Evolutionary conservation across 2,888 invertebrate genomes (phyloP).

Genomic region (Lissocephala sabroskyi): DNA sequence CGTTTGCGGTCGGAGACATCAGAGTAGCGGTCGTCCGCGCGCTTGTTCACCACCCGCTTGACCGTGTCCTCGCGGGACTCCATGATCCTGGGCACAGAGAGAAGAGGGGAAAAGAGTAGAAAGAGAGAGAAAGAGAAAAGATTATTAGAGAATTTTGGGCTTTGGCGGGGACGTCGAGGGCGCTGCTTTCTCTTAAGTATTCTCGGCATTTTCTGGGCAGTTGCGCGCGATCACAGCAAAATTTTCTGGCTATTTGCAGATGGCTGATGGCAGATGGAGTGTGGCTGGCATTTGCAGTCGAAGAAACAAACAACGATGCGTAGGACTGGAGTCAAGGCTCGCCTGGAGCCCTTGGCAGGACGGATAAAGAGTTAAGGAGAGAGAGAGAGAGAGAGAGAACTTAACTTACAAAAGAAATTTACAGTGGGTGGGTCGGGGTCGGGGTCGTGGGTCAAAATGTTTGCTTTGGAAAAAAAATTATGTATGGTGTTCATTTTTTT

Average conservation of each 20-base stretch:
- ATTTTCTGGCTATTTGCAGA: background rate
- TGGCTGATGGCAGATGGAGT: background rate
- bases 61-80: constrained; percentile 70
- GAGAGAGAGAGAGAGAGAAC: constrained; percentile 41
- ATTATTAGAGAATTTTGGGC: constrained; percentile 29
- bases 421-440: too few species aligned
- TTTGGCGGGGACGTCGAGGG: too few species aligned
- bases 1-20: constrained; percentile 69
- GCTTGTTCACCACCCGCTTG: constrained; percentile 69
- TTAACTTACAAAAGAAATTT: constrained; percentile 37
- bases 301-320: constrained; percentile 47
- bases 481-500: constrained; percentile 36
- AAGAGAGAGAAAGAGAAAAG: background rate
- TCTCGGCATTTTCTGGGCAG: too few species aligned
- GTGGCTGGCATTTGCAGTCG: constrained; percentile 26
- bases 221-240: constrained; percentile 2
- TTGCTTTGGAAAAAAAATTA: constrained; percentile 25
- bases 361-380: too few species aligned
- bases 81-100: constrained; percentile 62
- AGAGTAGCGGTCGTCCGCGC: constrained; percentile 69
- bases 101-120: constrained; percentile 4
- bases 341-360: too few species aligned
- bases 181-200: too few species aligned
- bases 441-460: constrained; percentile 40
- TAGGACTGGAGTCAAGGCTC: too few species aligned